Percentiles rank a stretch among this genome's conserved stretches.
phyloP scores from a whole-genome alignment of 2,113 vertebrate genomes.

The Casuarius casuarius region DNA sequence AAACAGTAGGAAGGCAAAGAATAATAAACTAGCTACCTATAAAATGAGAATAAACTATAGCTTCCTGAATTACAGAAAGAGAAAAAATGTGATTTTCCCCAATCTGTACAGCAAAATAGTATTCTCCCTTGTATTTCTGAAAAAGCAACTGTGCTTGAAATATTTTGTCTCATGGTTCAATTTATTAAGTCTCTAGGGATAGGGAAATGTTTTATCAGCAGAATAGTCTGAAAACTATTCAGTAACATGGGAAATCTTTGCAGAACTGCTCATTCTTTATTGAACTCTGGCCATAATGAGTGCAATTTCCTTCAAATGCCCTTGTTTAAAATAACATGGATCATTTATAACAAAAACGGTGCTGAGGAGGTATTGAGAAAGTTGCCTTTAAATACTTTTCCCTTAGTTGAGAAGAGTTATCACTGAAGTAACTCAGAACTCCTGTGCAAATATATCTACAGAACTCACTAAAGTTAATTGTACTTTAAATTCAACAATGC shows the following conservation, averaged over 20 bases:
- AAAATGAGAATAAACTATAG: neutral
- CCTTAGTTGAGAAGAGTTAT: neutral
- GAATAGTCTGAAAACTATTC: neutral
- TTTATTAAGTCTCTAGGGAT: neutral
- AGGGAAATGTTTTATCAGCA: constrained; percentile 23
- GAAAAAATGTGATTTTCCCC: neutral
- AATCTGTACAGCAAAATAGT: neutral
- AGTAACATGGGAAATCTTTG: constrained; percentile 16
- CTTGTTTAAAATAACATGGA: constrained; percentile 33
- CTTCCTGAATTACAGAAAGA: neutral
- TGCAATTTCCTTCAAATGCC: constrained; percentile 46
- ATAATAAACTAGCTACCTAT: neutral
- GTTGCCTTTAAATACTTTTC: neutral
- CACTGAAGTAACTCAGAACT: neutral
- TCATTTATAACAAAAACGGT: constrained; percentile 19
- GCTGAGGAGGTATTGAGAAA: constrained; percentile 26
- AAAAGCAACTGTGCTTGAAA: neutral
- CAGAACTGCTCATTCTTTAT: neutral
- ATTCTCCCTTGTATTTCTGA: neutral
- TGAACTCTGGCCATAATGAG: neutral
- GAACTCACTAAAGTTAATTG: neutral
- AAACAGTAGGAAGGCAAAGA: neutral
- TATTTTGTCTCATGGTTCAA: neutral
- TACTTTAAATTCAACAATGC: neutral
- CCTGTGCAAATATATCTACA: neutral